Conservation (phyloP, 2,797 vertebrate genomes). For the Gambelia wislizenii region DNA sequence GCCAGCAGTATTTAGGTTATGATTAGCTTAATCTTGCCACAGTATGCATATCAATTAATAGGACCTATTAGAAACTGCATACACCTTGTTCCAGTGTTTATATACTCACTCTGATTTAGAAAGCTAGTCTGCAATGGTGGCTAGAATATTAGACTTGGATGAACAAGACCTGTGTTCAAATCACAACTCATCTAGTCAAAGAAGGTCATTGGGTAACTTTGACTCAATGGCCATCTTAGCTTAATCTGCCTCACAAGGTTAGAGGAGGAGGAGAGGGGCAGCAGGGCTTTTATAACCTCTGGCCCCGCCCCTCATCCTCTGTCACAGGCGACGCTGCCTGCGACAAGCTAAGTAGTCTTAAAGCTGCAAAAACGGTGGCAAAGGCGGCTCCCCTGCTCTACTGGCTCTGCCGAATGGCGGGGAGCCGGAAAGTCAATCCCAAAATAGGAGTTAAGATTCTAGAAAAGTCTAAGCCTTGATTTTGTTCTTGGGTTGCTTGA, state of each 20-base stretch:
- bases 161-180: not conserved
- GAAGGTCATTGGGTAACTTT: not conserved
- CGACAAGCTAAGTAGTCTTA: no score
- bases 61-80: not conserved
- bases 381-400: no score
- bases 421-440: not conserved
- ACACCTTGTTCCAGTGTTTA: not conserved
- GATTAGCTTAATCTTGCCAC: not conserved
- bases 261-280: no score
- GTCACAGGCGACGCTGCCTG: no score
- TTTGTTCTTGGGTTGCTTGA: not conserved
- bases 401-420: no score
- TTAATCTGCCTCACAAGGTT: not conserved
- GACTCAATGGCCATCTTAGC: not conserved
- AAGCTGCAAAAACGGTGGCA: no score
- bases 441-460: not conserved
- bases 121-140: not conserved
- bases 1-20: conserved; percentile 12
- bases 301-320: no score
- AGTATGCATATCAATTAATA: conserved; percentile 8
- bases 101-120: not conserved
- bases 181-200: not conserved
- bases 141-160: not conserved
- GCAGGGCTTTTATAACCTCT: no score
- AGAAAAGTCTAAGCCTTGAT: not conserved